Base-by-base conservation (phyloP, 92 coral and sea anemone genomes). In the Phymanthus crucifer region DNA sequence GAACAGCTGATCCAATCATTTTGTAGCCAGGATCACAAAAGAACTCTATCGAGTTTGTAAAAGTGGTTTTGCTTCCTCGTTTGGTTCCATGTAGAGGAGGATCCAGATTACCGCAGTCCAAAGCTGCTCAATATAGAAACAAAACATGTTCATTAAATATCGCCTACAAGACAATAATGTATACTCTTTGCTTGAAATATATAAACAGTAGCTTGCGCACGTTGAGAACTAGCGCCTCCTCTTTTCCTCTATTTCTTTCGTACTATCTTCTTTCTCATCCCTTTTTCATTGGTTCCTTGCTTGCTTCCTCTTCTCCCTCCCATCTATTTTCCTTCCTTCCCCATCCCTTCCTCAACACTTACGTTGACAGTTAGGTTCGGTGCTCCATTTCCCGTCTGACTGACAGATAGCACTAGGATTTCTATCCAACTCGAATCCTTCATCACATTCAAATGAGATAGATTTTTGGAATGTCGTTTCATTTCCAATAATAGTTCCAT, bases 301-400 rank as follows among this genome's bases (percentile, higher is more conserved):
- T n/a, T 19, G 21, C 57, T n/a, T 19, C 57, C 17, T 17, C 50
- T 17, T 17, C 50, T 17, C 50, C 50, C 1, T 17, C 50, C 50
- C 50, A 10, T 27, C 27, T 54, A 2, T 27, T 27, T 54, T 2
- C 26, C 64, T 19, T n/a, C 27, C 64, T 54, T 13, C 27, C 64
- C 27, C 12, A 6, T 23, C 27, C 10, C 27, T 11, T 0, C 27
- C 14, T 8, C 27, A 29, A 61, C 6, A 80, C 77, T 67, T 81
- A 88, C 89, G 86, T 48, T 84, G 26, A 54, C 93, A 89, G 14
- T 32, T 66, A 11, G 88, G 81, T 19, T 19, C 70, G n/a, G 74
- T 78, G 72, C 81, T 85, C 92, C 95, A 91, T 47, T 68, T 70
- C 24, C 74, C 77, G 72, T 84, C 87, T 21, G 91, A 76, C 66